A percentile compares a stretch with the other conserved stretches of the same genome.
phyloP scores from a whole-genome alignment of 2,797 vertebrate species.

The Brachyrhaphis roseni region DNA sequence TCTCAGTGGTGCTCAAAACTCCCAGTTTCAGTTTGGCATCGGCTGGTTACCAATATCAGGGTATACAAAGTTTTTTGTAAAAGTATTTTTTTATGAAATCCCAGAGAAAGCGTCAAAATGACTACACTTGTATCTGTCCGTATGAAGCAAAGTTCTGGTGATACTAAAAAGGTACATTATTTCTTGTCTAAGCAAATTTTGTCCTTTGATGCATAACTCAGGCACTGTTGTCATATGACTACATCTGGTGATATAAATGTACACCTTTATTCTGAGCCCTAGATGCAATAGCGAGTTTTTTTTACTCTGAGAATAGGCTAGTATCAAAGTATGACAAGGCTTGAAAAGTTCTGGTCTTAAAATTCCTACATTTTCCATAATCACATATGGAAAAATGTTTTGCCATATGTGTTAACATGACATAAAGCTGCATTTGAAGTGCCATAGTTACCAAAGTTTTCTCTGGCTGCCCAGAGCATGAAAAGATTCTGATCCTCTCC shows the following conservation, averaged over 20 bases:
- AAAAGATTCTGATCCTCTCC: neutral
- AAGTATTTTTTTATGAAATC: neutral
- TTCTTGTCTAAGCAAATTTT: neutral
- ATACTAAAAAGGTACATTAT: neutral
- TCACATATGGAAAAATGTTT: neutral
- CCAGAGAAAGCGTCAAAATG: neutral
- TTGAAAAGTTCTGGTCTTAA: neutral
- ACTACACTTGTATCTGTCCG: neutral
- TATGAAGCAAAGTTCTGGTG: neutral
- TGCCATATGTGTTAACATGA: too few species aligned
- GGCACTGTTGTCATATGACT: neutral
- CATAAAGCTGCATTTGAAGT: neutral
- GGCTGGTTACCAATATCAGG: neutral
- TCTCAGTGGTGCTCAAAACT: neutral
- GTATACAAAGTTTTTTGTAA: neutral
- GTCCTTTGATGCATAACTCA: neutral
- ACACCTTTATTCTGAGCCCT: neutral
- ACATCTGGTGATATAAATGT: neutral
- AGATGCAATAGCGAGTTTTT: too few species aligned
- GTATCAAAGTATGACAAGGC: neutral
- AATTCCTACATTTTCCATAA: neutral
- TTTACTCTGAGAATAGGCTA: neutral
- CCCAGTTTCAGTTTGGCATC: neutral
- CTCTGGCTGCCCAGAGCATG: neutral
- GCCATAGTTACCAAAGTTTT: neutral